These are phyloP conservation scores for Sebastolobus altivelis DNA, from an alignment of 2,797 vertebrate genomes.

Conservation along the genomic window DNA sequence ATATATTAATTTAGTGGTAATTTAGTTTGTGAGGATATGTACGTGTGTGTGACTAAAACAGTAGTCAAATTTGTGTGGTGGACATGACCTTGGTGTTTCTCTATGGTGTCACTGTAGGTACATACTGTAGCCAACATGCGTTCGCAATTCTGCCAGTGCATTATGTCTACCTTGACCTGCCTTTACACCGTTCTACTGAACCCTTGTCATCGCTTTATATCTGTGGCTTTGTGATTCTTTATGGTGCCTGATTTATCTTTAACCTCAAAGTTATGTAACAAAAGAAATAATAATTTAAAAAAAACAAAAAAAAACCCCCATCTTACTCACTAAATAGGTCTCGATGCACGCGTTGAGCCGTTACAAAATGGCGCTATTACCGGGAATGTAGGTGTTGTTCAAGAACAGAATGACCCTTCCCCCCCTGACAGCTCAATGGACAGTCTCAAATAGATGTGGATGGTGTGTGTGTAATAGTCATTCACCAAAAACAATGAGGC, in stretches of 20 bases:
- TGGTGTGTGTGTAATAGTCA: slow-evolving; percentile 8
- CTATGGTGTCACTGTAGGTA: no score
- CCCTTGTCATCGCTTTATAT: neutral
- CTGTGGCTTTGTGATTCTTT: neutral
- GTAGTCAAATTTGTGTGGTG: neutral
- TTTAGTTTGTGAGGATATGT: neutral
- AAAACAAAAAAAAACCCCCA: rapidly evolving
- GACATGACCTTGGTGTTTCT: neutral
- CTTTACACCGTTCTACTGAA: neutral
- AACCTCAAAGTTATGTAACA: neutral
- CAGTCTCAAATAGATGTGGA: slow-evolving; percentile 12
- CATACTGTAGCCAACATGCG: no score
- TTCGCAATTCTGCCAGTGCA: no score
- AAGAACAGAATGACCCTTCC: slow-evolving; percentile 1
- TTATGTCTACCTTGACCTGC: neutral
- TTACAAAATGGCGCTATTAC: neutral
- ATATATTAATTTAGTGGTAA: neutral
- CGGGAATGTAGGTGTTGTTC: neutral
- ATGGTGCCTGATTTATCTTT: neutral
- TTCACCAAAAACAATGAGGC: slow-evolving; percentile 33
- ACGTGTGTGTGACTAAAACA: neutral
- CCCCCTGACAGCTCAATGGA: slow-evolving; percentile 20
- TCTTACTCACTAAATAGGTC: neutral
- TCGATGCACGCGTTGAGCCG: neutral
- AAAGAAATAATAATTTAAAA: neutral